Evolutionary conservation across 2,113 vertebrate genomes (phyloP).

Genomic region (Protomyctophum bolini): DNA sequence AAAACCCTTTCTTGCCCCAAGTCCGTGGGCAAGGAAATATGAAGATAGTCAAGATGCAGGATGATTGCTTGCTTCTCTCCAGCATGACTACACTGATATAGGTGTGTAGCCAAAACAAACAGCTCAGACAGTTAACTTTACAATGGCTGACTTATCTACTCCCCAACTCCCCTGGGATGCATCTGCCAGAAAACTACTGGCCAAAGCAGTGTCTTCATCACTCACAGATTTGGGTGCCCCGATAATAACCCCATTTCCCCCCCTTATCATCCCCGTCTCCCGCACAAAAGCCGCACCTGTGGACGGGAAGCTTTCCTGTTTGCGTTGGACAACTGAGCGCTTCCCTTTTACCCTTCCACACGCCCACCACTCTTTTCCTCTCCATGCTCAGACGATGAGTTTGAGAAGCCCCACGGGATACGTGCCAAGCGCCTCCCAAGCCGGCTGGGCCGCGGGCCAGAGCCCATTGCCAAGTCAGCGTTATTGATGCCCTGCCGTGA

Average conservation of each 20-base stretch:
- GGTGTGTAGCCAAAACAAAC: constrained; percentile 62
- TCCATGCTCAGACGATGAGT: constrained; percentile 47
- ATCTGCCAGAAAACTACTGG: constrained; percentile 33
- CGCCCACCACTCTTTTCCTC: constrained; percentile 31
- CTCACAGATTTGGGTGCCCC: constrained; percentile 24
- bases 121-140: constrained; percentile 26
- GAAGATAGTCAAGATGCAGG: constrained; percentile 41
- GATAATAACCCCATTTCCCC: constrained; percentile 44
- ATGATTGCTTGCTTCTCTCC: constrained; percentile 50
- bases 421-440: constrained; percentile 31
- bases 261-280: constrained; percentile 29
- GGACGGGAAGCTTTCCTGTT: constrained; percentile 78
- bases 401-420: constrained; percentile 31
- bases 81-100: constrained; percentile 58
- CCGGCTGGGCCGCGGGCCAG: constrained; percentile 24
- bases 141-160: constrained; percentile 49
- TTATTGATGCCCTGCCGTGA: constrained; percentile 43
- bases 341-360: constrained; percentile 51
- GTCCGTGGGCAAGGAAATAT: constrained; percentile 2
- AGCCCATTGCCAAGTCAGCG: constrained; percentile 66
- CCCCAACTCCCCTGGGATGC: constrained; percentile 5
- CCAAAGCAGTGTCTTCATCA: constrained; percentile 38
- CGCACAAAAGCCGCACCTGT: constrained; percentile 77
- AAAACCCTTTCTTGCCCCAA: too few species aligned
- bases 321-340: constrained; percentile 66